Evolutionary conservation across 2,888 invertebrate species (phyloP), one percentile per base, ranked within the genome.

Genomic region (Folsomia manolachei): DNA sequence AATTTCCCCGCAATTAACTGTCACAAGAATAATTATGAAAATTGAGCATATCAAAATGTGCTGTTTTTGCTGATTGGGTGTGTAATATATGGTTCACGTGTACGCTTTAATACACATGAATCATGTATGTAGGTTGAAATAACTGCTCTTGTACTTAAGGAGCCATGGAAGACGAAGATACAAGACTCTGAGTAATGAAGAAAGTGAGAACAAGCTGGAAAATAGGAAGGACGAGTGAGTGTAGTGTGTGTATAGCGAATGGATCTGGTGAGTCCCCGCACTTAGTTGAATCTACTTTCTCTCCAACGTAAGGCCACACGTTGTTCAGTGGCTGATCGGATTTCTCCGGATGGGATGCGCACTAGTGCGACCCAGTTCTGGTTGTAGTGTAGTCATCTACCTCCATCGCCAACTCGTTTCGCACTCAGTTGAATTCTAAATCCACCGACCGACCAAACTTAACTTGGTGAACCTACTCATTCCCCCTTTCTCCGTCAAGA

Each of bases 291-390:
- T 21, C n/a, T 60, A 60, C 60, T 60, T 60, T 39, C 39, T n/a
- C n/a, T 39, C 39, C 39, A 39, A 39, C 14, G 39, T 39, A 9
- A 14, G n/a, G n/a, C n/a, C n/a, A n/a, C n/a, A n/a, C n/a, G n/a
- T n/a, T 71, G 69, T 63, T 75, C 63, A 69, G 74, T 71, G 71
- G 76, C 67, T 70, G 62, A 74, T 78, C 78, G 76, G 76, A 72
- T 75, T 73, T 74, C 71, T 78, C 76, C 77, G 77, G 77, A 76
- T 79, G 75, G 75, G 79, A 79, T 79, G 79, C 79, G 79, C 79
- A 79, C 71, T 72, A 73, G 71, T 69, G 67, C 77, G 75, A 75
- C 74, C 75, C 75, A 78, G 71, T 77, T 77, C 75, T 72, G 53
- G 62, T 23, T 23, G 60, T 60, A 14, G 23, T 62, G 4, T 23